These are phyloP conservation scores for Leucoptera coffeella DNA, from an alignment of 2,888 invertebrate genomes.

Conservation along the genomic window DNA sequence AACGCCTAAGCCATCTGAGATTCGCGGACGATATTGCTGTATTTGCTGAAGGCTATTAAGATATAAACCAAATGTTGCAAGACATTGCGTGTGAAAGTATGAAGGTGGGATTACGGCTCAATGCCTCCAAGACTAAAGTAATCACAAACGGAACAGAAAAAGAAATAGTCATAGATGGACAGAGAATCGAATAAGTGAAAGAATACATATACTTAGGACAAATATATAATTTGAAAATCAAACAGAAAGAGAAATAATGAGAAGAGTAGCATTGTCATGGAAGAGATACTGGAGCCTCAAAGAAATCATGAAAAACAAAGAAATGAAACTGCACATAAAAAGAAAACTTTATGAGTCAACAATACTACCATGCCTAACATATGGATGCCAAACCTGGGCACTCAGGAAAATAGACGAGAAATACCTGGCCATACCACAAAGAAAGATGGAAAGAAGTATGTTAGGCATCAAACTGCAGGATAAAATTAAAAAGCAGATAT, in stretches of 20 bases:
- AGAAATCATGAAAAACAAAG: conserved; percentile 4
- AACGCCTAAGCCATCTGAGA: conserved; percentile 1
- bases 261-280: no score
- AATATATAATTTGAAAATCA: conserved; percentile 3
- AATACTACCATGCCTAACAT: conserved; percentile 4
- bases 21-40: conserved; percentile 1
- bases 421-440: conserved; percentile 4
- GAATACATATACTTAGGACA: conserved; percentile 4
- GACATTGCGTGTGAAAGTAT: not conserved
- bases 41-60: no score
- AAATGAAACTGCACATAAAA: conserved; percentile 2
- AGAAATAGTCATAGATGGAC: not conserved
- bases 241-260: conserved; percentile 5
- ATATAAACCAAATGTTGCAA: no score
- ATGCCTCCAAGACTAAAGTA: conserved; percentile 1
- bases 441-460: conserved; percentile 2
- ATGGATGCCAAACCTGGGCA: no score
- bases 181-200: conserved; percentile 1
- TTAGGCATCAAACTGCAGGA: conserved; percentile 2
- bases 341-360: conserved; percentile 4
- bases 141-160: not conserved
- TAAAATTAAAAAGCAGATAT: no score
- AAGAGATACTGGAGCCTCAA: no score
- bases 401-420: no score
- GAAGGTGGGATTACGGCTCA: not conserved